A percentile compares a stretch with the other conserved stretches of the same genome.
Evolutionary conservation across 1,140 invertebrate species (phyloP).

Genomic region (Hypothenemus hampei): DNA sequence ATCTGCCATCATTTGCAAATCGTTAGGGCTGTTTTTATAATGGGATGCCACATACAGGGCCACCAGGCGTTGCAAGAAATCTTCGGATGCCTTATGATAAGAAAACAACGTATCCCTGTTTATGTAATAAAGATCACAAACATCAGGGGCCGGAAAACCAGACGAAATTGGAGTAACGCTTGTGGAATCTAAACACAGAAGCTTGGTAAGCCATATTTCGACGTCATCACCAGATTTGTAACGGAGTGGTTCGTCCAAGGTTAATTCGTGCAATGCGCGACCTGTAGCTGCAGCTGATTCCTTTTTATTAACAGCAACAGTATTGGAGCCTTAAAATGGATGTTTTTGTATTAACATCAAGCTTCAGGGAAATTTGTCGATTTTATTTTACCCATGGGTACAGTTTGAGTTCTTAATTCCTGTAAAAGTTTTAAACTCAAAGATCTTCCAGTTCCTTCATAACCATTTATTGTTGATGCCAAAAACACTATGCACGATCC

Average conservation of each 20-base stretch:
- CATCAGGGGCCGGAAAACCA: constrained; percentile 80
- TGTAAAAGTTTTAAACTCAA: constrained; percentile 94
- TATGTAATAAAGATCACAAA: constrained; percentile 88
- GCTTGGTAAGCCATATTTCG: constrained; percentile 86
- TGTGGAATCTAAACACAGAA: constrained; percentile 87
- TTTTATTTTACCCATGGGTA: constrained; percentile 38
- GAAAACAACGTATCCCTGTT: constrained; percentile 95
- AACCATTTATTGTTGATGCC: constrained; percentile 96
- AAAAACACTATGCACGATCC: constrained; percentile 94
- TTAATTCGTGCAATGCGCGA: constrained; percentile 56
- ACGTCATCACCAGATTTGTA: constrained; percentile 84
- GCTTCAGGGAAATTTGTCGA: background rate
- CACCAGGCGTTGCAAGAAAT: constrained; percentile 88
- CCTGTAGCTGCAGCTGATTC: constrained; percentile 47
- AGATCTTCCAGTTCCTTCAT: constrained; percentile 97
- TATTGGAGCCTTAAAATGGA: constrained; percentile 39
- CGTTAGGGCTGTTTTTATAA: constrained; percentile 99
- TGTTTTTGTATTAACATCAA: background rate
- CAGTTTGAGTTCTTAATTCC: constrained; percentile 68
- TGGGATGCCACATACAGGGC: constrained; percentile 95
- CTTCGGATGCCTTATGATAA: constrained; percentile 92
- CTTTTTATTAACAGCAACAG: constrained; percentile 46
- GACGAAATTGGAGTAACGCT: constrained; percentile 59
- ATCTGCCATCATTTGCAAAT: constrained; percentile 97
- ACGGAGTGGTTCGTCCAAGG: constrained; percentile 91